Base-by-base conservation (phyloP, 2,797 vertebrate species). In the Perodicticus potto region DNA sequence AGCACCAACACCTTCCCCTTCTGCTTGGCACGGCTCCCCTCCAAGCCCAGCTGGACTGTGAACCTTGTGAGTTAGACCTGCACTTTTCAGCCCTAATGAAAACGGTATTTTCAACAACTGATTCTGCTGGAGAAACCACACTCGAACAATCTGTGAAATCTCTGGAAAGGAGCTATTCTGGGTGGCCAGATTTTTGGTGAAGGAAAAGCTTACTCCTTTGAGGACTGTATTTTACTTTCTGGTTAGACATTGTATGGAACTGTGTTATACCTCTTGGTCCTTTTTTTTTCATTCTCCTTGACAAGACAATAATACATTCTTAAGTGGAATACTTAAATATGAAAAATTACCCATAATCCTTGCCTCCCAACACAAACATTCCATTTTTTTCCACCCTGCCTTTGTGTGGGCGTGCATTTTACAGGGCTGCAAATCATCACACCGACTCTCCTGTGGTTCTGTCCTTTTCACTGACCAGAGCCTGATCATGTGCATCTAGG, bases 21-120 rank as follows among this genome's bases (percentile, higher is more conserved):
- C 80, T 1, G 7, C 55, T 20, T n/a, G 72, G 43, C 12, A 0
- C 2, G 22, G 34, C 25, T 85, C 22, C 49, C 37, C 40, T 16
- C 57, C 65, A 74, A 11, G 65, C 76, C 72, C 3, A 0, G 5
- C 12, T 1, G 6, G 14, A 53, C 72, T 0, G 0, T 0, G 16
- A 1, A 32, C 45, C n/a, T 40, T 1, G 45, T 11, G 20, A 40
- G 1, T 0, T 0, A 2, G 34, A 13, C 12, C 43, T 74, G 86
- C 53, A 2, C 67, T 59, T 55, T 14, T 70, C 65, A 57, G 34
- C 83, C 65, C n/a, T 82, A 29, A 77, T 40, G 55, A 84, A 86
- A 92, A 81, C 0, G 0, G 67, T 23, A 37, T 27, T 94, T 83
- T 89, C 55, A 81, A n/a, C 29, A 74, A 40, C 49, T 0, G 16